Conservation (phyloP, 37 sponge, comb jelly and placozoan species). For the Hormiphora californensis region DNA sequence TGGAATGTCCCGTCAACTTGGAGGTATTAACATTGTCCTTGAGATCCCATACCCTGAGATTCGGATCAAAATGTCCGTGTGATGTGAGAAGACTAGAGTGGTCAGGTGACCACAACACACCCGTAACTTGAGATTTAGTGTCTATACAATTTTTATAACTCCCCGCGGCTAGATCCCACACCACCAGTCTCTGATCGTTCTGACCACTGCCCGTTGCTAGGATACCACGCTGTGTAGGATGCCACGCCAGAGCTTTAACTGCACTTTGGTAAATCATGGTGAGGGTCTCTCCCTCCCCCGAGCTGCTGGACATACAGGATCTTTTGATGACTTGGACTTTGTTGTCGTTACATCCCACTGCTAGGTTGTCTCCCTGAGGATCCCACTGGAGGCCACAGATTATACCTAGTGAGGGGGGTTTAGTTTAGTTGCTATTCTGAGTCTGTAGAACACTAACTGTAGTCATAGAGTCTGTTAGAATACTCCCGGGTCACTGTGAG, state of each 20-base stretch:
- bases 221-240: not conserved
- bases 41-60: conserved; percentile 42
- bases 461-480: too few species aligned
- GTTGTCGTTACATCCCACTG: conserved; percentile 53
- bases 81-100: not conserved
- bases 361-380: not conserved
- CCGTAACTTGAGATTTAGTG: conserved; percentile 50
- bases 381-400: conserved; percentile 40
- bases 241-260: conserved; percentile 29
- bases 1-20: conserved; percentile 24
- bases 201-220: conserved; percentile 31
- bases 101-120: conserved; percentile 35
- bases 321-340: conserved; percentile 2
- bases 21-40: not conserved
- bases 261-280: conserved; percentile 54
- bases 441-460: not conserved
- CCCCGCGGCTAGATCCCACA: conserved; percentile 34
- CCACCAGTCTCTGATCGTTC: conserved; percentile 45
- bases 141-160: conserved; percentile 42
- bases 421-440: not conserved
- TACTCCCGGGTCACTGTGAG: too few species aligned
- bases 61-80: conserved; percentile 49
- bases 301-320: not conserved
- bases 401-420: not conserved
- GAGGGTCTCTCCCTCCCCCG: not conserved